Base-by-base conservation (phyloP, 92 coral and sea anemone species). In the Actinostola sp. region DNA sequence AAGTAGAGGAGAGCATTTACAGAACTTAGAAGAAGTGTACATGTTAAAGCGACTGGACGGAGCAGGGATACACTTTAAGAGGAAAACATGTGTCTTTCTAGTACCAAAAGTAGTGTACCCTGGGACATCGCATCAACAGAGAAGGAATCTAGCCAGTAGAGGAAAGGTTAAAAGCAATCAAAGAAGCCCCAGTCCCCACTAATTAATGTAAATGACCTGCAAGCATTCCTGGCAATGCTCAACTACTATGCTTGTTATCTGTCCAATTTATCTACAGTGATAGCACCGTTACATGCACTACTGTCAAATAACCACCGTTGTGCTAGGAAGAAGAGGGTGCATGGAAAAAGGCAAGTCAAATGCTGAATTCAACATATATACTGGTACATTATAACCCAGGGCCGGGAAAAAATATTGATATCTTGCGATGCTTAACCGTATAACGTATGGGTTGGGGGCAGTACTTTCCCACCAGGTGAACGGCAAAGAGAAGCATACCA, bases 371-470 rank as follows among this genome's bases (percentile, higher is more conserved):
- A n/a, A n/a, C n/a, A n/a, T n/a, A n/a, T n/a, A n/a, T n/a, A n/a
- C n/a, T n/a, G n/a, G n/a, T n/a, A n/a, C n/a, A n/a, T n/a, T n/a
- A n/a, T n/a, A n/a, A n/a, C n/a, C n/a, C n/a, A n/a, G n/a, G n/a
- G n/a, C n/a, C n/a, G n/a, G n/a, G n/a, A n/a, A n/a, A n/a, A n/a
- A n/a, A n/a, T n/a, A n/a, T n/a, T n/a, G n/a, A n/a, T n/a, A n/a
- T n/a, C n/a, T n/a, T n/a, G n/a, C n/a, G n/a, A n/a, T n/a, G n/a
- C n/a, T n/a, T n/a, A n/a, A n/a, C n/a, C n/a, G n/a, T n/a, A n/a
- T n/a, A n/a, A n/a, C n/a, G n/a, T 63, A 79, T 39, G 78, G 85
- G n/a, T 59, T 62, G 15, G 91, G 83, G 10, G 81, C 85, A 14
- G 85, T 78, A 16, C 29, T 78, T 23, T 70, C 81, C 20, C 53